Evolutionary conservation across 64 coral and sea anemone species (phyloP), one percentile per base, ranked within the genome.

Genomic region (Catalaphyllia jardinei): DNA sequence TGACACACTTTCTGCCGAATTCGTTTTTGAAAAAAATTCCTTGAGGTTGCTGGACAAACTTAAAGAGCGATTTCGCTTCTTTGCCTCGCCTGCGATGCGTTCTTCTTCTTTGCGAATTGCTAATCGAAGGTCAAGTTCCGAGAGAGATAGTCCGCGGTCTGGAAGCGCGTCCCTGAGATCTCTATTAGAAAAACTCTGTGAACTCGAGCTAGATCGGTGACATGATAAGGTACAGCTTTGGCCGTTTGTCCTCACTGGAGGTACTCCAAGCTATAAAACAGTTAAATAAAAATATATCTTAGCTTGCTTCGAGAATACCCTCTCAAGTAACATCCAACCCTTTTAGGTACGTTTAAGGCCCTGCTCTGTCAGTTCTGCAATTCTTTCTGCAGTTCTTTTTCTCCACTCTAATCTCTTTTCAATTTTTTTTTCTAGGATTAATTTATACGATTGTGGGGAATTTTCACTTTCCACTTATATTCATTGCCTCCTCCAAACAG

Each of bases 121-220:
- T 3, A 78, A 7, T 42, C 24, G 42, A 52, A 78, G 76, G 11
- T 78, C 76, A 1, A 52, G 42, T 54, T 22, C 16, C 12, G 76
- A 78, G 33, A 78, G 55, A 25, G 33, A 78, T 10, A 78, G 76
- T 18, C 76, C 76, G 2, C 76, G 76, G 46, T 78, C 52, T 12
- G 76, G 76, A 20, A 78, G 49, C 39, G 76, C 49, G 19, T 78
- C 76, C 27, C 76, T 78, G 10, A 78, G n/a, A 20, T 78, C 76
- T 52, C 33, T 67, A 22, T 16, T 78, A 19, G 20, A 78, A 52
- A 57, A 10, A 9, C 54, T 57, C 11, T 16, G 54, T 16, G 54
- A 10, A 7, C 5, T 54, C 33, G 1, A 54, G 52, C 8, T 2
- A 65, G 46, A 78, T 4, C 22, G 76, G 55, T 46, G 49, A 78